Percentiles rank a stretch among this genome's conserved stretches.
These are phyloP conservation scores for Zaprionus obscuricornis DNA, from an alignment of 2,888 invertebrate species.

Conservation along the genomic window DNA sequence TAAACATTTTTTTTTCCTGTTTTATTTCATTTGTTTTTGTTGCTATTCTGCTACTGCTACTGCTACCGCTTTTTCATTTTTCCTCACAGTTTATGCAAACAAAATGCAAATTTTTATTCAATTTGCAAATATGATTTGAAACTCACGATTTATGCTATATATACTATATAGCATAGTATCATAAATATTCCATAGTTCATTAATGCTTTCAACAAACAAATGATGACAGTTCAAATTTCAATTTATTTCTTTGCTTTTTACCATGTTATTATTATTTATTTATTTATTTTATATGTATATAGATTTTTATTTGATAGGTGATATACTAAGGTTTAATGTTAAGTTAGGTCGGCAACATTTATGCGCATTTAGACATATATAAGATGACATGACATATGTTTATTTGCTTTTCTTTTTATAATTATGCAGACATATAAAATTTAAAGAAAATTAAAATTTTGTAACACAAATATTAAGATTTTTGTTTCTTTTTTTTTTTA, in stretches of 20 bases:
- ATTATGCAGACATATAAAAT: too few relatives aligned
- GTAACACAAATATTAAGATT: too few relatives aligned
- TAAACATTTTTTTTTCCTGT: constrained; percentile 16
- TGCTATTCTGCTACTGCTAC: too few relatives aligned
- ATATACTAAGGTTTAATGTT: constrained; percentile 28
- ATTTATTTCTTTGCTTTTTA: constrained; percentile 12
- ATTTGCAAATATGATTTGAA: constrained; percentile 21
- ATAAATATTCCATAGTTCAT: constrained; percentile 52
- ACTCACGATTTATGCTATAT: constrained; percentile 15
- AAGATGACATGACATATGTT: too few relatives aligned
- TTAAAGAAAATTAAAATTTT: too few relatives aligned
- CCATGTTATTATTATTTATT: constrained; percentile 16
- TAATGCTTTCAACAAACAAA: constrained; percentile 61
- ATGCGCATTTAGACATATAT: too few relatives aligned
- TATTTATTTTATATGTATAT: constrained; percentile 19
- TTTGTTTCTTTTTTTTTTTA: constrained; percentile 9
- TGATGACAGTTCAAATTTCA: constrained; percentile 44
- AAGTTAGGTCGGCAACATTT: constrained; percentile 1
- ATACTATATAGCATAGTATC: too few relatives aligned
- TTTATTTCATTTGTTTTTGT: constrained; percentile 21
- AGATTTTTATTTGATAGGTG: constrained; percentile 23
- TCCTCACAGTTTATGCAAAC: constrained; percentile 42
- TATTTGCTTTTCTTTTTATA: constrained; percentile 10
- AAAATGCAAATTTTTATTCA: constrained; percentile 37
- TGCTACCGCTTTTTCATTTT: constrained; percentile 14